Percentiles rank a stretch among this genome's conserved stretches.
Evolutionary conservation across 2,113 vertebrate species (phyloP).

Genomic region (Salvelinus fontinalis): DNA sequence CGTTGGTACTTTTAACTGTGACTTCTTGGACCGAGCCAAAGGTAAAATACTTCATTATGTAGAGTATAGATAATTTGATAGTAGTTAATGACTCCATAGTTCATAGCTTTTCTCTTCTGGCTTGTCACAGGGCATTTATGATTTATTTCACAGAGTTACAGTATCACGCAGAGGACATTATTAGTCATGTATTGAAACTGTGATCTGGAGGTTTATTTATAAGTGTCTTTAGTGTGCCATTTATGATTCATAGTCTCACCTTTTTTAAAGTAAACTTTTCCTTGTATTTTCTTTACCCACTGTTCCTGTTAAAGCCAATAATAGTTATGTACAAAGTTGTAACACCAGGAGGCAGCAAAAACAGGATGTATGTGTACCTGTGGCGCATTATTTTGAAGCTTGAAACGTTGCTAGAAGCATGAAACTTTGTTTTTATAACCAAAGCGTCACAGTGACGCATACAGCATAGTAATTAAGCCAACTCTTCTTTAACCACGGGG

Average conservation of each 20-base stretch:
- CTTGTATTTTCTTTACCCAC: not conserved
- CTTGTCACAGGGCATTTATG: too few species aligned
- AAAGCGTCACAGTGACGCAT: not conserved
- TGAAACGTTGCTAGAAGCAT: not conserved
- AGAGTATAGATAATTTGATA: too few species aligned
- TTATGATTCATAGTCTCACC: not conserved
- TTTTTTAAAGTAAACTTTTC: not conserved
- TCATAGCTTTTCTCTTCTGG: too few species aligned
- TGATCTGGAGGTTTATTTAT: not conserved
- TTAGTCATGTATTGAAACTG: not conserved
- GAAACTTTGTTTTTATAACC: not conserved
- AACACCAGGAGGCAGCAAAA: conserved; percentile 57
- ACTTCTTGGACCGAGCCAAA: too few species aligned
- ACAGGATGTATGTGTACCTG: not conserved
- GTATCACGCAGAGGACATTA: not conserved
- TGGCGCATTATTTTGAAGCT: not conserved
- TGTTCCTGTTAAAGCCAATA: not conserved
- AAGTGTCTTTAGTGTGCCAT: not conserved
- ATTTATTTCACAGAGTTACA: too few species aligned
- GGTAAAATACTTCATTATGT: too few species aligned
- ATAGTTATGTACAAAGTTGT: not conserved
- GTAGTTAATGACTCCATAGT: too few species aligned
- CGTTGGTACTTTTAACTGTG: too few species aligned
- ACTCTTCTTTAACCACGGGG: not conserved
- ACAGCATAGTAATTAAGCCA: too few species aligned